Evolutionary conservation across 2,797 vertebrate genomes (phyloP).

Genomic region (Acestrorhynchus altus): DNA sequence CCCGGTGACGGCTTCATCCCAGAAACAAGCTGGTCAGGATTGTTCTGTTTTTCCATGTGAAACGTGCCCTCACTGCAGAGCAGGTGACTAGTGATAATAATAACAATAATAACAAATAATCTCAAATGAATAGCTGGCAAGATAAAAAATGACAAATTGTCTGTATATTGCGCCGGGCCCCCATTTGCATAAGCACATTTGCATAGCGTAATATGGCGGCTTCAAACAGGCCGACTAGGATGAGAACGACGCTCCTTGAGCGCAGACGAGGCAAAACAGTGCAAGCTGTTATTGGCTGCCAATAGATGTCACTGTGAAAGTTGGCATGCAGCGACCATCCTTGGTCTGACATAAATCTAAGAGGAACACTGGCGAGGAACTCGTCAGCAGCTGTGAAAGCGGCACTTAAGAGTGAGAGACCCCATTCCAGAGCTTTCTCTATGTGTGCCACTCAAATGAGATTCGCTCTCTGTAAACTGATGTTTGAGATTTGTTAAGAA

Average conservation of each 20-base stretch:
- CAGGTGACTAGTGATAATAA: conserved; percentile 39
- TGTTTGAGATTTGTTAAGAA: not conserved
- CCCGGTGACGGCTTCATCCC: not conserved
- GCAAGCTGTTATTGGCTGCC: conserved; percentile 82
- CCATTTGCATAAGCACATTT: conserved; percentile 41
- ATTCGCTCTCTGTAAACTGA: not conserved
- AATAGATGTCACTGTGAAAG: conserved; percentile 83
- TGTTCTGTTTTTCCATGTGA: not conserved
- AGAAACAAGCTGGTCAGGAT: conserved; percentile 6
- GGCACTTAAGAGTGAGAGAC: conserved; percentile 16
- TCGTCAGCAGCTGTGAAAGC: not conserved
- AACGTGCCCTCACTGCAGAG: conserved; percentile 42
- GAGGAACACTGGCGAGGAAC: conserved; percentile 69
- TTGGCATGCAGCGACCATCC: conserved; percentile 78
- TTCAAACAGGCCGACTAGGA: conserved; percentile 72
- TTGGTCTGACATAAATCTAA: conserved; percentile 78
- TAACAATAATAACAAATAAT: conserved; percentile 55
- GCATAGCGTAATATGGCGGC: conserved; percentile 68
- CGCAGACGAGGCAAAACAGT: conserved; percentile 72
- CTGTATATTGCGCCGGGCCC: conserved; percentile 22
- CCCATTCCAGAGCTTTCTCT: not conserved
- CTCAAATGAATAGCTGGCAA: conserved; percentile 43
- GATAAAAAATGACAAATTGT: conserved; percentile 49
- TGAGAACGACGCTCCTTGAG: conserved; percentile 73
- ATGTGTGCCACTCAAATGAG: not conserved